Conservation (phyloP, 1,140 invertebrate species). For the Diorhabda elongata region DNA sequence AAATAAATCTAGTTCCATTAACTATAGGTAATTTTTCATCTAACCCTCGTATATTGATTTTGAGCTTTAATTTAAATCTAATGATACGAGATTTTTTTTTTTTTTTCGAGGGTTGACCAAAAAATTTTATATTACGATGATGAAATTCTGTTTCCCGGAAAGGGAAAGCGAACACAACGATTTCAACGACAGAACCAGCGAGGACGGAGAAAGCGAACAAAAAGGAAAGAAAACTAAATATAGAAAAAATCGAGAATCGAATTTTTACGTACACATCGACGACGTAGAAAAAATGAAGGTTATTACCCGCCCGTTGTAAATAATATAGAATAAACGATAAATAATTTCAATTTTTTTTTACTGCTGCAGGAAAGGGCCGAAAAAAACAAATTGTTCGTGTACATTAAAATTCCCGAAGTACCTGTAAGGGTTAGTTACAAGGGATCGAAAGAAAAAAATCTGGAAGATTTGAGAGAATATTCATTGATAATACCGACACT, state of each 20-base stretch:
- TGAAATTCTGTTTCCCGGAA: constrained; percentile 98
- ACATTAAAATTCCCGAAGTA: constrained; percentile 97
- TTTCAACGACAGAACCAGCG: constrained; percentile 60
- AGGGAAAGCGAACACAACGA: constrained; percentile 82
- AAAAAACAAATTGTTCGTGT: constrained; percentile 97
- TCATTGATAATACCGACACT: constrained; percentile 90
- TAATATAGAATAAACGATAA: background rate
- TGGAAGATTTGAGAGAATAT: constrained; percentile 93
- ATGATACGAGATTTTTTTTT: constrained; percentile 25
- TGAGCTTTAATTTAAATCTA: background rate
- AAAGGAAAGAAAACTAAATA: constrained; percentile 46
- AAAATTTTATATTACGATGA: constrained; percentile 96
- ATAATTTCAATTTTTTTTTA: constrained; percentile 16
- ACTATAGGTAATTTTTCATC: constrained; percentile 65
- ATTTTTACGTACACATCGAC: constrained; percentile 86
- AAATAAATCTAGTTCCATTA: constrained; percentile 91
- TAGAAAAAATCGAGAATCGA: constrained; percentile 71
- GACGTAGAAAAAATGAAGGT: constrained; percentile 98
- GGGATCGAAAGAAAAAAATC: constrained; percentile 97
- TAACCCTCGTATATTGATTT: background rate
- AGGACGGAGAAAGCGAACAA: constrained; percentile 51
- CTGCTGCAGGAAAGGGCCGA: constrained; percentile 81
- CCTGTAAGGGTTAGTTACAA: constrained; percentile 95
- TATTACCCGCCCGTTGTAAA: background rate
- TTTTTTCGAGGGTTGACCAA: constrained; percentile 73